Evolutionary conservation across 2,797 vertebrate species (phyloP).

Genomic region (Cottoperca gobio): DNA sequence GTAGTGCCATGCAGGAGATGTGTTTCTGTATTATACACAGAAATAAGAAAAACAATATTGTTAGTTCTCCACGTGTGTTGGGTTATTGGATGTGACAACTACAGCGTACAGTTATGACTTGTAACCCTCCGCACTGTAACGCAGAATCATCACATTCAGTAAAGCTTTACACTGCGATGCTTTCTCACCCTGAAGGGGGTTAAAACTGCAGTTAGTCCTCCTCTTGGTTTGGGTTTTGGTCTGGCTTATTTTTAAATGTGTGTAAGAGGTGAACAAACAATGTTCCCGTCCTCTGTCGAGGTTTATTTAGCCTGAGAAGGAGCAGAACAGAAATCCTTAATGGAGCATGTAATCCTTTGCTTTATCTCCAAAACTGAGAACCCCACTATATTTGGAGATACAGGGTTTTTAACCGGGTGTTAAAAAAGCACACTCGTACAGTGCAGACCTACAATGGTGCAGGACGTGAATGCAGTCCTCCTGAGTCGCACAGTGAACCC

Average conservation of each 20-base stretch:
- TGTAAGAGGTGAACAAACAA: neutral
- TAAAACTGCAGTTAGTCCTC: too few species aligned
- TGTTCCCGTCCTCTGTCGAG: constrained; percentile 16
- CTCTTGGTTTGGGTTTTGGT: too few species aligned
- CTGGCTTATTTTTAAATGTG: neutral
- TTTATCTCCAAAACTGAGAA: neutral
- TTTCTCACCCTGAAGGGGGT: too few species aligned
- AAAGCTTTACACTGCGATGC: too few species aligned
- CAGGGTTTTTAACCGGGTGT: neutral
- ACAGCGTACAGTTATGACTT: neutral
- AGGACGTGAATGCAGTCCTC: constrained; percentile 7
- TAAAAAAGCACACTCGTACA: neutral
- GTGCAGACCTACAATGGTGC: neutral
- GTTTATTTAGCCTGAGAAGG: constrained; percentile 16
- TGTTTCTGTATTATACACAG: neutral
- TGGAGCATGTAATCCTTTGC: neutral
- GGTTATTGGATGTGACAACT: neutral
- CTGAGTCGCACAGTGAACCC: constrained; percentile 32
- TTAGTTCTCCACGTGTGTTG: neutral
- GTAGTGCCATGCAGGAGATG: neutral
- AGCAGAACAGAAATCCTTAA: constrained; percentile 19
- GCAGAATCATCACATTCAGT: neutral
- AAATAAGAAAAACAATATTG: too few species aligned
- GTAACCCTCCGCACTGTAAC: neutral
- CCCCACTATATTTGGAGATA: neutral